These are phyloP conservation scores for Chionis minor DNA, from an alignment of 2,113 vertebrate species.

Conservation along the genomic window DNA sequence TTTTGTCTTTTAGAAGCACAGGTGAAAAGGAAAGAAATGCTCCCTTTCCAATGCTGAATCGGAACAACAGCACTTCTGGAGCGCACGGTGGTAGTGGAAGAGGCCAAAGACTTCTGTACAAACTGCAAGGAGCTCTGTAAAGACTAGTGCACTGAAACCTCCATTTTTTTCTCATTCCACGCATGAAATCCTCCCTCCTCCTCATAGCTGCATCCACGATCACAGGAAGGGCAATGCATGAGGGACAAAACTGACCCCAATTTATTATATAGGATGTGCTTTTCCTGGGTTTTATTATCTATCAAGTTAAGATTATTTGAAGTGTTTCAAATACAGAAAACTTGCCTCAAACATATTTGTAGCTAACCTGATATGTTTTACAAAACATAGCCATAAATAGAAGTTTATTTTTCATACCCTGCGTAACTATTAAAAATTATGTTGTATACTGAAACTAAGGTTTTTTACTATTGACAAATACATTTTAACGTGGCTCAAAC, in stretches of 20 bases:
- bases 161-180: neutral
- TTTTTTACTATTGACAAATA: neutral
- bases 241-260: neutral
- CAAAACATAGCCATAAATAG: neutral
- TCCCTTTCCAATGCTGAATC: neutral
- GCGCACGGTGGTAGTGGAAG: accelerated
- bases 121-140: neutral
- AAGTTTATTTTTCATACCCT: neutral
- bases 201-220: neutral
- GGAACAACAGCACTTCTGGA: neutral
- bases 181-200: neutral
- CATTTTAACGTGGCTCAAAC: neutral
- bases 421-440: neutral
- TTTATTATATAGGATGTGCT: neutral
- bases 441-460: neutral
- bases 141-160: neutral
- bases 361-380: neutral
- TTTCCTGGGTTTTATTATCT: neutral
- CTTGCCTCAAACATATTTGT: neutral
- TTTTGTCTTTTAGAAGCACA: neutral
- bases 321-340: neutral
- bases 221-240: neutral
- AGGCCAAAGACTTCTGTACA: neutral
- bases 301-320: neutral
- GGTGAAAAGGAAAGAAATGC: neutral